Percentiles rank a stretch among this genome's conserved stretches.
These are phyloP conservation scores for Drosophila parthenogenetica DNA, from an alignment of 2,888 invertebrate genomes.

Conservation along the genomic window DNA sequence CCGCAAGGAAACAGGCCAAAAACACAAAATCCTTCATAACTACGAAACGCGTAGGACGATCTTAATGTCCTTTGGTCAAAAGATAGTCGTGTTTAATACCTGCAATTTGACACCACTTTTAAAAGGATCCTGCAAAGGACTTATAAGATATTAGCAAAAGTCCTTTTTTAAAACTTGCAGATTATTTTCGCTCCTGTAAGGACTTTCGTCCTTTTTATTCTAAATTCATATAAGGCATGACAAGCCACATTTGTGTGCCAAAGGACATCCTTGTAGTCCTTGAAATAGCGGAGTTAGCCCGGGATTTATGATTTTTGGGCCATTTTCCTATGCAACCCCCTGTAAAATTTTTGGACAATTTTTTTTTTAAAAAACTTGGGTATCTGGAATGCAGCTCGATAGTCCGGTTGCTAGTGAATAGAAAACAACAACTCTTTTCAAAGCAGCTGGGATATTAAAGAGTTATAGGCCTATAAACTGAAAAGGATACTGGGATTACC, in stretches of 20 bases:
- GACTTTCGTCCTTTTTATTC: slow-evolving; percentile 11
- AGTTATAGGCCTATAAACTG: neutral
- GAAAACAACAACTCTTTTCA: neutral
- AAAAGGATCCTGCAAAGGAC: neutral
- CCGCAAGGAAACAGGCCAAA: neutral
- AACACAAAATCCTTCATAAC: neutral
- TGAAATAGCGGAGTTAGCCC: neutral
- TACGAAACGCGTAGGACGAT: neutral
- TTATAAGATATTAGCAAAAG: neutral
- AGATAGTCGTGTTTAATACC: neutral
- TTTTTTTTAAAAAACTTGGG: neutral
- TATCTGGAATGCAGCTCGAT: slow-evolving; percentile 2
- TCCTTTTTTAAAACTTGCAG: neutral
- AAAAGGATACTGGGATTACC: no score
- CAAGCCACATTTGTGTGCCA: neutral
- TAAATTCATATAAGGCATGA: neutral
- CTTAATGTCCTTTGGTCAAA: neutral
- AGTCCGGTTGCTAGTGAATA: neutral
- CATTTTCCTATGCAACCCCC: neutral
- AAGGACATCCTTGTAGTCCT: slow-evolving; percentile 4
- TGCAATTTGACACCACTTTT: neutral
- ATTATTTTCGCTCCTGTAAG: slow-evolving; percentile 3
- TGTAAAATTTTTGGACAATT: neutral
- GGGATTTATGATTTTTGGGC: neutral
- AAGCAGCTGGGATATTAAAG: neutral